These are phyloP conservation scores for Allophyes oxyacanthae DNA, from an alignment of 2,888 invertebrate genomes.

Conservation along the genomic window DNA sequence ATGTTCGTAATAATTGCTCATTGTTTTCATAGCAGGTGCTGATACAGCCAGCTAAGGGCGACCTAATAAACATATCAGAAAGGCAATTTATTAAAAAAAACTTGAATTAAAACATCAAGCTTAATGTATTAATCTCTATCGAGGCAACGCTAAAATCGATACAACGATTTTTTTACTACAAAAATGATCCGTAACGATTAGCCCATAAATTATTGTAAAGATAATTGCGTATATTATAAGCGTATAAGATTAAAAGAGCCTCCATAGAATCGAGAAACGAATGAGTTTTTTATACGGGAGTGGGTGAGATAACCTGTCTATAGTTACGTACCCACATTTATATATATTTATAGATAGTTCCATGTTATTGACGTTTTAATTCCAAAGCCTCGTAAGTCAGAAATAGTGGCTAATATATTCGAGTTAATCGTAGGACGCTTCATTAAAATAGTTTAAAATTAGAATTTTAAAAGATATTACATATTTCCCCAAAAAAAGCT, in stretches of 20 bases:
- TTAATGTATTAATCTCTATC: constrained; percentile 23
- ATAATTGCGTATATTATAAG: constrained; percentile 44
- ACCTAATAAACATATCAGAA: neutral
- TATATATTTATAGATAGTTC: constrained; percentile 19
- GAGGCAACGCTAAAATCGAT: constrained; percentile 23
- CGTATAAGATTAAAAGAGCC: constrained; percentile 34
- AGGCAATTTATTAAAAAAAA: too few species aligned
- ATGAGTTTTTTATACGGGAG: constrained; percentile 43
- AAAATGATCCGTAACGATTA: constrained; percentile 25
- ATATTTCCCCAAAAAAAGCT: constrained; percentile 10
- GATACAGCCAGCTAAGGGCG: neutral
- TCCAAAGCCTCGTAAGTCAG: constrained; percentile 43
- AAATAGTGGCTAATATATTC: constrained; percentile 43
- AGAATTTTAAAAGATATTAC: constrained; percentile 36
- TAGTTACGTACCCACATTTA: constrained; percentile 20
- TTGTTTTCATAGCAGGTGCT: neutral
- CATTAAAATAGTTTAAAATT: constrained; percentile 37
- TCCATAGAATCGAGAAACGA: constrained; percentile 23
- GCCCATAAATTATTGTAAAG: constrained; percentile 41
- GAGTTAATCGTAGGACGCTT: constrained; percentile 31
- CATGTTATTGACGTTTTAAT: constrained; percentile 45
- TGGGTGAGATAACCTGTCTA: constrained; percentile 28
- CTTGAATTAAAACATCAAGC: constrained; percentile 21
- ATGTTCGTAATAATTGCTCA: neutral
- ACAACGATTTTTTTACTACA: constrained; percentile 16